Conservation (phyloP, 2,888 invertebrate genomes). For the Pandemis corylana region DNA sequence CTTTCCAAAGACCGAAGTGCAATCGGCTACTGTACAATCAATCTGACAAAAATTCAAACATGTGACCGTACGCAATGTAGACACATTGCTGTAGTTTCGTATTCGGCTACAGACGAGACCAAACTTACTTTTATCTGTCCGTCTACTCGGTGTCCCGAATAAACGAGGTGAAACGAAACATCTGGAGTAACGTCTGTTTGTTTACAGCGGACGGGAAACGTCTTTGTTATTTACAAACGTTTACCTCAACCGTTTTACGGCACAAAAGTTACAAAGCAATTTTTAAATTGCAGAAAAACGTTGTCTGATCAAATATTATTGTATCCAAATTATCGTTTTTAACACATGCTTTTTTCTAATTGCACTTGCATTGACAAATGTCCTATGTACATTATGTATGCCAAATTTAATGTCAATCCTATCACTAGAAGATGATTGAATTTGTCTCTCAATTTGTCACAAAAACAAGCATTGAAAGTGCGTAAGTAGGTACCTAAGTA, state of each 20-base stretch:
- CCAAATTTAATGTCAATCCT: no score
- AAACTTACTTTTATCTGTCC: constrained; percentile 11
- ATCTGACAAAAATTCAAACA: not conserved
- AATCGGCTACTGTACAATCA: no score
- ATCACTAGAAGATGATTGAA: no score
- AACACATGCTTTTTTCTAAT: no score
- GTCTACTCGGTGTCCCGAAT: constrained; percentile 18
- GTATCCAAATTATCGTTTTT: no score
- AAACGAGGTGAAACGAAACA: constrained; percentile 26
- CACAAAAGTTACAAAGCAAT: not conserved
- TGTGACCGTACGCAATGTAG: not conserved
- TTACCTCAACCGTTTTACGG: not conserved
- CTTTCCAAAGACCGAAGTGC: no score
- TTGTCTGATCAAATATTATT: not conserved
- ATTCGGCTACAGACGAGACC: not conserved
- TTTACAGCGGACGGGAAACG: not conserved
- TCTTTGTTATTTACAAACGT: constrained; percentile 6
- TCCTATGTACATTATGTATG: no score
- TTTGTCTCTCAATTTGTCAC: no score
- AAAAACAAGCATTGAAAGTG: no score
- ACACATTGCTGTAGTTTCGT: not conserved
- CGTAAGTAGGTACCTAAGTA: no score
- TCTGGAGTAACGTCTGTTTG: constrained; percentile 9
- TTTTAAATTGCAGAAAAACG: not conserved
- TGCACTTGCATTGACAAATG: no score